Base-by-base conservation (phyloP, 2,888 invertebrate genomes). In the Slavum lentiscoides region DNA sequence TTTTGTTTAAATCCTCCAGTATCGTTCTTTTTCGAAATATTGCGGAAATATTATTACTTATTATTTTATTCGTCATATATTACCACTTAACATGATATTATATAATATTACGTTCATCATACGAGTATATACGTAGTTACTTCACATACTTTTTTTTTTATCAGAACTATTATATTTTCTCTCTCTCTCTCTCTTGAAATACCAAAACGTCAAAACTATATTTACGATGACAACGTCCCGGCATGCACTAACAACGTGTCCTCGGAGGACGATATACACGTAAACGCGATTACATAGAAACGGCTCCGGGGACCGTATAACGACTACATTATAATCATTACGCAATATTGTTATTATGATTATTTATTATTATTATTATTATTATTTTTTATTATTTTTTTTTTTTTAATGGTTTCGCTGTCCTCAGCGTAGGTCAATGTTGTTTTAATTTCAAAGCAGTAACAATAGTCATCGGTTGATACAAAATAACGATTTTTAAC, bases 171-270 rank as follows among this genome's bases (percentile, higher is more conserved):
- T 53, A 6, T 43, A 43, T 43, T 62, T 49, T 43, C 30, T 39
- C n/a, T 9, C 19, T 62, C 17, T 43, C 30, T 39, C n/a, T 9
- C 19, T 62, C 17, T 9, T 9, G 17, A 62, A 62, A 53, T 37
- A 64, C n/a, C 37, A n/a, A 7, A 5, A 55, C 39, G n/a, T 64
- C 30, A 15, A 53, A 21, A 37, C 17, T 21, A 37, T 37, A 17
- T 21, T 64, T 64, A 64, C 53, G 64, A 74, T n/a, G 43, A 64
- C 62, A n/a, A 53, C 74, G n/a, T 53, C 55, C 53, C 30, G 30
- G 53, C 30, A 15, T 53, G 74, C 64, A n/a, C 21, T 69, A 64
- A 49, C 55, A 74, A 62, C 30, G 62, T 74, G n/a, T 62, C 74
- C 74, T 64, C 62, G 15, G 74, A 74, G 37, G 13, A 53, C 49